Percentiles rank a stretch among this genome's conserved stretches.
Evolutionary conservation across 2,888 invertebrate genomes (phyloP).

Genomic region (Petrophora chlorosata): DNA sequence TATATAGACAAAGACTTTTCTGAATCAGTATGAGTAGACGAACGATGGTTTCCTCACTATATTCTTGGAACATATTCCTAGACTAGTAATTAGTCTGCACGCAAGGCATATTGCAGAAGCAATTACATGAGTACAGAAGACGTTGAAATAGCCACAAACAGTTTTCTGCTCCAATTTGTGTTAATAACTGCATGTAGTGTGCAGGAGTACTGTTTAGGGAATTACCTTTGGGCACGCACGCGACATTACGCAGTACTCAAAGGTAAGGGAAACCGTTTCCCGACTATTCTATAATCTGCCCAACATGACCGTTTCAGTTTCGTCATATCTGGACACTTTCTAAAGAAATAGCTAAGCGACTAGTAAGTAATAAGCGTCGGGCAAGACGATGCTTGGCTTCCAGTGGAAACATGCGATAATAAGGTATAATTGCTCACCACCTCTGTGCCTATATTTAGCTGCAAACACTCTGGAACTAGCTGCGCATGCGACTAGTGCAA

Average conservation of each 20-base stretch:
- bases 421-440: conserved; percentile 79
- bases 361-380: conserved; percentile 64
- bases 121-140: conserved; percentile 40
- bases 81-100: conserved; percentile 28
- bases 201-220: conserved; percentile 48
- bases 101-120: conserved; percentile 36
- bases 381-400: conserved; percentile 69
- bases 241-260: conserved; percentile 67
- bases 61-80: conserved; percentile 26
- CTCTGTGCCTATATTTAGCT: conserved; percentile 81
- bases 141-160: conserved; percentile 50
- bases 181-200: conserved; percentile 47
- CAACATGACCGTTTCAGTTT: conserved; percentile 71
- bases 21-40: conserved; percentile 1
- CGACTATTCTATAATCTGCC: conserved; percentile 67
- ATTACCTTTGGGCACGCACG: conserved; percentile 71
- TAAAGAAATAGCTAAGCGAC: conserved; percentile 72
- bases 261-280: conserved; percentile 63
- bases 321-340: conserved; percentile 80
- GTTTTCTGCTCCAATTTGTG: conserved; percentile 58
- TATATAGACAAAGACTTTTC: too few relatives aligned
- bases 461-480: conserved; percentile 78
- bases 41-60: conserved; percentile 28
- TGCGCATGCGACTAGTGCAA: conserved; percentile 79
- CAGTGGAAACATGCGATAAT: conserved; percentile 82